phyloP scores from a whole-genome alignment of 2,113 vertebrate genomes.

The Prietella phreatophila region DNA sequence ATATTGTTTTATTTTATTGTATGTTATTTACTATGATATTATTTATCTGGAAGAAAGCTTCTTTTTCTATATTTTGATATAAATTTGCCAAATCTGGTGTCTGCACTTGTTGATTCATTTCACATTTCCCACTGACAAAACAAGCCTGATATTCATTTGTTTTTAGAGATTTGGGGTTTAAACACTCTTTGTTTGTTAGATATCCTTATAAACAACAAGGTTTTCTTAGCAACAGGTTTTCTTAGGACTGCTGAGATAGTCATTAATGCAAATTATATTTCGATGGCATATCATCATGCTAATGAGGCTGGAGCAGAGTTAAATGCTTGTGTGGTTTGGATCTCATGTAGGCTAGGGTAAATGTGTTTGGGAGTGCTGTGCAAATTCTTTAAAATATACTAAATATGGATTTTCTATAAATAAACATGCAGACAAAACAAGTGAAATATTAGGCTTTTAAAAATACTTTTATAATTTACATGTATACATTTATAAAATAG shows the following conservation, averaged over 20 bases:
- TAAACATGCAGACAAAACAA: not conserved
- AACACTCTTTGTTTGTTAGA: not conserved
- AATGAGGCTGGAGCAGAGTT: not conserved
- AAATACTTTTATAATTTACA: no score
- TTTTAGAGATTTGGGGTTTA: not conserved
- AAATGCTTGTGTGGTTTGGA: not conserved
- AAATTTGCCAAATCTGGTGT: not conserved
- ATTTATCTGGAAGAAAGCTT: not conserved
- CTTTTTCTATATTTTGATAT: not conserved
- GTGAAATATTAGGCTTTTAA: not conserved
- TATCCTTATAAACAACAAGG: conserved; percentile 5
- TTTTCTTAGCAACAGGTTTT: conserved; percentile 10
- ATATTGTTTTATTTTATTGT: no score
- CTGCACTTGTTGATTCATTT: not conserved
- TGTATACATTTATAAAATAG: no score
- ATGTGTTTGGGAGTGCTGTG: not conserved
- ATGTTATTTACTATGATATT: not conserved
- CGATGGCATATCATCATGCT: conserved; percentile 9
- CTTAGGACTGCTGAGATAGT: not conserved
- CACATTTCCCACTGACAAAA: not conserved
- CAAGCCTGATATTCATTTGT: not conserved
- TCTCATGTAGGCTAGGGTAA: not conserved
- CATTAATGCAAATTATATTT: conserved; percentile 2
- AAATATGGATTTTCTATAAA: not conserved
- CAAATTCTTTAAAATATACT: not conserved